Base-by-base conservation (phyloP, 2,888 invertebrate genomes). In the Ophion ventricosus region DNA sequence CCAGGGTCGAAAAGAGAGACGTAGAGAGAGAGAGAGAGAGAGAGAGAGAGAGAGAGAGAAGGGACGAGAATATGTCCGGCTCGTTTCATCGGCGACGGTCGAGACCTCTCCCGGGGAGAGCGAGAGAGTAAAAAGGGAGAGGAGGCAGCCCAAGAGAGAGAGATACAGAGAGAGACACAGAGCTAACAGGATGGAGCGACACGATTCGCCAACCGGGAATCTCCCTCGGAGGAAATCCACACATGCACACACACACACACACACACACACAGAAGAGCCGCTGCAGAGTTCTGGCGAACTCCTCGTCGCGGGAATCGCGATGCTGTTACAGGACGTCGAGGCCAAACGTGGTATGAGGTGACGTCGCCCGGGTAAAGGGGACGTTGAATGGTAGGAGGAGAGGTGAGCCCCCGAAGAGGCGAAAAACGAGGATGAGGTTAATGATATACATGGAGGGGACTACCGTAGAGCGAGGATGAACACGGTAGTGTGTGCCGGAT, bases 391-490 rank as follows among this genome's bases (percentile, higher is more conserved):
- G 40, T 26, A 43, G 23, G 63, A 20, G 74, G 67, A 35, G n/a
- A 54, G 25, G 2, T 17, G 40, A 79, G 79, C 78, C 26, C 26
- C 66, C 75, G 59, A 72, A 57, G 82, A 89, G 88, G 88, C 90
- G 88, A 91, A 92, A 91, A 91, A 91, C 89, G 90, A 91, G 91
- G 91, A 91, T 90, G 90, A 91, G 91, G 91, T 92, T 91, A 92
- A 92, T 92, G 92, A 92, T 92, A 92, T 92, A 91, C 92, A 91
- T 86, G 89, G 26, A 74, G 88, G 88, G 91, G 54, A 73, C 91
- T 91, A 91, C 91, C 88, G 91, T 91, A 89, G 86, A 89, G 56
- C 69, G 49, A 70, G 40, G 69, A n/a, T 10, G 56, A 56, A n/a
- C 11, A 23, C n/a, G 14, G 61, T 11, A 26, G 25, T 61, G 25